phyloP scores from a whole-genome alignment of 2,888 invertebrate species.

The Ditula angustiorana region DNA sequence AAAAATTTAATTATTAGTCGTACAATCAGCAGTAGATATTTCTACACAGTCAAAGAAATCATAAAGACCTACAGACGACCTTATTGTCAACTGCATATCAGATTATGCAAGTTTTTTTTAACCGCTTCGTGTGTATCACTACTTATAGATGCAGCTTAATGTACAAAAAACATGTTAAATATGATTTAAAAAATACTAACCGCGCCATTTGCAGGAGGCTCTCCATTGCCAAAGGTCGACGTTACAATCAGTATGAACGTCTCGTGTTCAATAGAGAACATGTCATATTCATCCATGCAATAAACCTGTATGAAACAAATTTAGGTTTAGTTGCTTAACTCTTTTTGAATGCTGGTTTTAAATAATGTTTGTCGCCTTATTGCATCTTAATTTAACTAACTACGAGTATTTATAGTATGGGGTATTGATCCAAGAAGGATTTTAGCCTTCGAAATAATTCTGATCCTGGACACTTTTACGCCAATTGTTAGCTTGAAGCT shows the following conservation, averaged over 20 bases:
- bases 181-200: conserved; percentile 82
- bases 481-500: too few species aligned
- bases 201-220: conserved; percentile 98
- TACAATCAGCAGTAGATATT: too few species aligned
- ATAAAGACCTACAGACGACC: background rate
- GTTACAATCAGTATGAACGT: conserved; percentile 95
- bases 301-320: conserved; percentile 87
- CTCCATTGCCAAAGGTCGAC: conserved; percentile 98
- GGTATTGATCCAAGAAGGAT: too few species aligned
- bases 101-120: too few species aligned
- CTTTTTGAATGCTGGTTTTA: background rate
- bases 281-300: conserved; percentile 97
- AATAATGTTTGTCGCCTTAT: background rate
- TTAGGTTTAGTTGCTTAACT: background rate
- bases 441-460: too few species aligned
- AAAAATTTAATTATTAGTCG: too few species aligned
- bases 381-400: background rate
- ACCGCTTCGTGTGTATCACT: too few species aligned
- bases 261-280: conserved; percentile 97
- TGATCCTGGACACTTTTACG: too few species aligned
- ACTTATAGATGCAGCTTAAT: too few species aligned
- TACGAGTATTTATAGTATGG: too few species aligned
- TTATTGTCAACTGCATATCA: too few species aligned
- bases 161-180: too few species aligned
- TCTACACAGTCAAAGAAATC: background rate